Evolutionary conservation across 2,888 invertebrate species (phyloP).

Genomic region (Dicyrtoma fusca): DNA sequence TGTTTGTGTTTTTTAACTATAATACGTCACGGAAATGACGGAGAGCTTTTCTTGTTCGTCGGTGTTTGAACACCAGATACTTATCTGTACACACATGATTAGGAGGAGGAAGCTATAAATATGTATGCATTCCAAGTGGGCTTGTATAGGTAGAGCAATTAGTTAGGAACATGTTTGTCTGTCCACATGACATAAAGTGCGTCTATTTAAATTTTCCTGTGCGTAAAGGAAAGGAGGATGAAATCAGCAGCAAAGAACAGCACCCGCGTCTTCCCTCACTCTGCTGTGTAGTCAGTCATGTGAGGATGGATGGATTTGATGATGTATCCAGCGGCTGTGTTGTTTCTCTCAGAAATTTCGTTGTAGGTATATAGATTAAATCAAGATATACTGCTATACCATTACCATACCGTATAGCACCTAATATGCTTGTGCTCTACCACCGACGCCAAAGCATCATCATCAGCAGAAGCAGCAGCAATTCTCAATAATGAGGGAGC

Average conservation of each 20-base stretch:
- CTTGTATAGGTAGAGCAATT: conserved; percentile 21
- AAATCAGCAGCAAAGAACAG: not conserved
- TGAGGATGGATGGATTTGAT: conserved; percentile 5
- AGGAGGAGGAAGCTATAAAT: not conserved
- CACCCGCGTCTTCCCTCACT: not conserved
- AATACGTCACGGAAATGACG: not conserved
- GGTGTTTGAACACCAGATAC: conserved; percentile 1
- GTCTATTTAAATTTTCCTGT: conserved; percentile 24
- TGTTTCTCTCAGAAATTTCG: too few relatives aligned
- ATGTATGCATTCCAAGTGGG: not conserved
- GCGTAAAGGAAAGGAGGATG: not conserved
- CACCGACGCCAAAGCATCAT: too few relatives aligned
- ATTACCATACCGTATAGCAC: too few relatives aligned
- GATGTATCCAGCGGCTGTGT: conserved; percentile 11
- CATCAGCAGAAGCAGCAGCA: too few relatives aligned
- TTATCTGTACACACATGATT: too few relatives aligned
- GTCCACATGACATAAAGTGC: conserved; percentile 29
- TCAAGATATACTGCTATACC: too few relatives aligned
- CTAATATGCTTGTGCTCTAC: too few relatives aligned
- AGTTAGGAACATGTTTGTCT: conserved; percentile 24
- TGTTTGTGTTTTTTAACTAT: too few relatives aligned
- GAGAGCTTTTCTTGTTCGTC: not conserved
- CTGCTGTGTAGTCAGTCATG: not conserved
- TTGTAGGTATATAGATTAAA: too few relatives aligned
- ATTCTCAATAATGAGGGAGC: conserved; percentile 12